Base-by-base conservation (phyloP, 1,140 invertebrate genomes). In the Pemphigus obesinymphae region DNA sequence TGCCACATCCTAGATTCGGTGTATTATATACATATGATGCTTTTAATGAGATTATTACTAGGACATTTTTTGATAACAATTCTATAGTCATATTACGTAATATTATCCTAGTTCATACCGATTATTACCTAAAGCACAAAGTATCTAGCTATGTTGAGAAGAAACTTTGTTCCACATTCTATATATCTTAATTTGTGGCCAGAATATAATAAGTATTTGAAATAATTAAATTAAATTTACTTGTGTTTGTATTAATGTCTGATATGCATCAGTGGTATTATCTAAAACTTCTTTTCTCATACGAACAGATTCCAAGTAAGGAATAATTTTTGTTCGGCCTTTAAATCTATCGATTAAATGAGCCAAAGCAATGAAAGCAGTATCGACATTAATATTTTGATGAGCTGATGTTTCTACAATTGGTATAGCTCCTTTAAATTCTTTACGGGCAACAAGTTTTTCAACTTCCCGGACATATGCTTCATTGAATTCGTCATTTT, bases 331-430 rank as follows among this genome's bases (percentile, higher is more conserved):
- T 85, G 89, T 90, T 37, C 92, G 89, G 48, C 89, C 89, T 86
- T 91, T 92, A 26, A 90, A 90, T 84, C 91, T 90, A 87, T 99
- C 97, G 82, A 98, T 93, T 87, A 97, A 91, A 88, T 98, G 96
- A 31, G 96, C 96, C 43, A 98, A 87, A 66, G 96, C 90, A 85
- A 98, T 91, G 87, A 99, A 99, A 11, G 97, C 95, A 83, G 95
- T 88, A 86, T 99, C 97, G 23, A 98, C 94, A 88, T 99, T 99
- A 68, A 99, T 95, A 87, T 97, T 98, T 86, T 98, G 95, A 85
- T 98, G 96, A 11, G 97, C 93, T 17, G 96, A 98, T 0, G 96
- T 97, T 89, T 99, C 97, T 48, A 99, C 92, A 61, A 99, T 88
- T 0, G 94, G 92, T 84, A 99, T 95, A 83, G 90, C 89, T 82